A percentile compares a stretch with the other conserved stretches of the same genome.
Conservation (phyloP, 2,888 invertebrate species). For the Tetramorium bicarinatum region DNA sequence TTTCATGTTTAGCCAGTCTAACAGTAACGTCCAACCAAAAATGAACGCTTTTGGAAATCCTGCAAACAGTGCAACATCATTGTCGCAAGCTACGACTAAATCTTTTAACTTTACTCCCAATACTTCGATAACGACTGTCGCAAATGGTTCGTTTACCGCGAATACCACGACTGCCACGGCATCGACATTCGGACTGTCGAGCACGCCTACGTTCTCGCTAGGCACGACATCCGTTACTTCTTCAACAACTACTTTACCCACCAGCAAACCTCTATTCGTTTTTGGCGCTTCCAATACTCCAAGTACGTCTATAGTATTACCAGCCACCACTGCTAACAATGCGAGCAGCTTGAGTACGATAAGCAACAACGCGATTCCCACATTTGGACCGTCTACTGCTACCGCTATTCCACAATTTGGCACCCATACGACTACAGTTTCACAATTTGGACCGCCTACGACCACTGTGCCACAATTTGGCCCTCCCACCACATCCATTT, state of each 20-base stretch:
- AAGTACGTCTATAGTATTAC: constrained; percentile 20
- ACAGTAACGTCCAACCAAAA: constrained; percentile 19
- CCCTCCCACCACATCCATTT: constrained; percentile 64
- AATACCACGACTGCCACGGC: constrained; percentile 34
- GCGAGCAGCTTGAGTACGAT: not conserved
- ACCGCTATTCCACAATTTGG: constrained; percentile 49
- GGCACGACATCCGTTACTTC: constrained; percentile 33
- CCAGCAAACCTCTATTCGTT: constrained; percentile 63
- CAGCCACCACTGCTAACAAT: constrained; percentile 10
- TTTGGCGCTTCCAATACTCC: constrained; percentile 61
- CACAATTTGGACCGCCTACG: constrained; percentile 29
- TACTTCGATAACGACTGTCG: constrained; percentile 1
- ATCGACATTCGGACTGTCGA: constrained; percentile 45
- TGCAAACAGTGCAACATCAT: constrained; percentile 14
- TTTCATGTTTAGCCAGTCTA: constrained; percentile 42
- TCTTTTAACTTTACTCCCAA: constrained; percentile 27
- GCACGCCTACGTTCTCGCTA: constrained; percentile 54
- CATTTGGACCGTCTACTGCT: constrained; percentile 46
- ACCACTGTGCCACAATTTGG: constrained; percentile 21
- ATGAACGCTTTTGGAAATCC: constrained; percentile 48
- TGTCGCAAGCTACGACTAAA: constrained; percentile 29
- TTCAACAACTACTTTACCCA: not conserved
- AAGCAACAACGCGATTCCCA: not conserved
- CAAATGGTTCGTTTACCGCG: constrained; percentile 37
- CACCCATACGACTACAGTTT: constrained; percentile 44